phyloP scores from a whole-genome alignment of 2,888 invertebrate genomes.

The Chelonus formosanus region DNA sequence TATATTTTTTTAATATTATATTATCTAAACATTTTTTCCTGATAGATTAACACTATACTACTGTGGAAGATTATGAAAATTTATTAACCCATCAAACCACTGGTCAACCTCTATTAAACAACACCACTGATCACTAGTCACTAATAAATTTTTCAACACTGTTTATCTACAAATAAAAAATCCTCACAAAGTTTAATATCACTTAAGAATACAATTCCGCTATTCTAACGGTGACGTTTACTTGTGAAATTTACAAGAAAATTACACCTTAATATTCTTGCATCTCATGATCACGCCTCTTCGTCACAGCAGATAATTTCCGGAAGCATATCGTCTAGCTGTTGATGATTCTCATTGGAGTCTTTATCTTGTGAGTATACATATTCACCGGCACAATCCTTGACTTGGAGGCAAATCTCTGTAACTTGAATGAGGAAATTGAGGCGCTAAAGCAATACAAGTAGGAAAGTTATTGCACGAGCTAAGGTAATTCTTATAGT shows the following conservation, averaged over 20 bases:
- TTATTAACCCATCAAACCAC: too few relatives aligned
- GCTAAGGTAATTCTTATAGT: constrained; percentile 44
- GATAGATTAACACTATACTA: too few relatives aligned
- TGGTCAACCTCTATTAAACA: too few relatives aligned
- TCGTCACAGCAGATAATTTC: constrained; percentile 28
- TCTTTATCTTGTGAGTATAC: not conserved
- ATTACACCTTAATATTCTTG: constrained; percentile 18
- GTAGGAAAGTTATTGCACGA: constrained; percentile 34
- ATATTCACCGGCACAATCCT: not conserved
- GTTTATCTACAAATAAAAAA: too few relatives aligned
- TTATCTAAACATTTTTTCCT: too few relatives aligned
- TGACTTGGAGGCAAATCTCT: constrained; percentile 9
- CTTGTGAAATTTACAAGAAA: constrained; percentile 18
- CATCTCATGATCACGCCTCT: constrained; percentile 24
- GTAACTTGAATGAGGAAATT: constrained; percentile 17
- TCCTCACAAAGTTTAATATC: too few relatives aligned
- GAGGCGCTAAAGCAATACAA: constrained; percentile 18
- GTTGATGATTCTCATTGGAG: not conserved
- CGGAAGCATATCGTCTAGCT: constrained; percentile 16
- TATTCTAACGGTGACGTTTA: constrained; percentile 23
- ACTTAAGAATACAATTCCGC: constrained; percentile 12
- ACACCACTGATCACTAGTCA: too few relatives aligned
- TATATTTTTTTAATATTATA: too few relatives aligned
- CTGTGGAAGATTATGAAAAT: too few relatives aligned
- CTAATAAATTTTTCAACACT: too few relatives aligned